A percentile compares a stretch with the other conserved stretches of the same genome.
phyloP scores from a whole-genome alignment of 2,888 invertebrate genomes.

The Calameuta pallipes region DNA sequence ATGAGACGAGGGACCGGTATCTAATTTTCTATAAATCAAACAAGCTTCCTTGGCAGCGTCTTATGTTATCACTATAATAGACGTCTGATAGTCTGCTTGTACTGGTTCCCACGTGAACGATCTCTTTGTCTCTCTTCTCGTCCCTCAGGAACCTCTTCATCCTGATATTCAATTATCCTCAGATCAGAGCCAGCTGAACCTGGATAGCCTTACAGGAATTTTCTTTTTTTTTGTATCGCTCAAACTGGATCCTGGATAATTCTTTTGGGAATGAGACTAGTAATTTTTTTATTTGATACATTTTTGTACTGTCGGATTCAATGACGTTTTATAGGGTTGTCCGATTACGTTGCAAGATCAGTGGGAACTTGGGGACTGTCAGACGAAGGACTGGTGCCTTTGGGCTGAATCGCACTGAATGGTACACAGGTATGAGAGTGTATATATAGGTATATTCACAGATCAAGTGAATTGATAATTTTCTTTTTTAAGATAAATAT shows the following conservation, averaged over 20 bases:
- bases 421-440: not conserved
- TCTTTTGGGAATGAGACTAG: not conserved
- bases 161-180: constrained; percentile 33
- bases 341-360: not conserved
- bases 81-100: not conserved
- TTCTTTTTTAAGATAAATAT: not conserved
- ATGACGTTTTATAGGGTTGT: no score
- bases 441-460: not conserved
- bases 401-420: not conserved
- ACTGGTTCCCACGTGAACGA: constrained; percentile 24
- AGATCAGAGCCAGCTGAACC: constrained; percentile 16
- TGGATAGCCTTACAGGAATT: not conserved
- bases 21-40: constrained; percentile 18
- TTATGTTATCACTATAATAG: not conserved
- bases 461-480: not conserved
- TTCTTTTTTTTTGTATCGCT: not conserved
- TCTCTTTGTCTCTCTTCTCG: constrained; percentile 8
- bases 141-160: not conserved
- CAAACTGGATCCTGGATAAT: not conserved
- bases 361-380: not conserved
- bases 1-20: constrained; percentile 5
- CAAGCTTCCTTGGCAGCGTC: not conserved
- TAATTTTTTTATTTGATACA: not conserved
- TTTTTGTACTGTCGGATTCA: not conserved
- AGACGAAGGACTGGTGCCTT: not conserved